Percentiles rank a stretch among this genome's conserved stretches.
These are phyloP conservation scores for Chloroclystis v-ata DNA, from an alignment of 2,888 invertebrate species.

Conservation along the genomic window DNA sequence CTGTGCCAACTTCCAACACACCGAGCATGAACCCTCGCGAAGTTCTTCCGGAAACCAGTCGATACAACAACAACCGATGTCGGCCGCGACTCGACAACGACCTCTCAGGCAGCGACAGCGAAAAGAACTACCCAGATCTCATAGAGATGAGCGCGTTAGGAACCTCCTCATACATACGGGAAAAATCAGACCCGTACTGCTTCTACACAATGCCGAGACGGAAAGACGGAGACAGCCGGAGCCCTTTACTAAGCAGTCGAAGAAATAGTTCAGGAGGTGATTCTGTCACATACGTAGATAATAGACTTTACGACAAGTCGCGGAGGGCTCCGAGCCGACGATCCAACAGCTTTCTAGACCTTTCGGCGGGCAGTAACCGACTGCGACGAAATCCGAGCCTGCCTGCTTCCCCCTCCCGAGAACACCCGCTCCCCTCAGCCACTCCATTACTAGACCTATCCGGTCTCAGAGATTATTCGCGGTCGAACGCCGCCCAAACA, in stretches of 20 bases:
- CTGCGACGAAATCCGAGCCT: constrained; percentile 77
- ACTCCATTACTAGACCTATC: constrained; percentile 81
- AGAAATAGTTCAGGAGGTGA: constrained; percentile 85
- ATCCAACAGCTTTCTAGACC: constrained; percentile 84
- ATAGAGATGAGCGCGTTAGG: constrained; percentile 74
- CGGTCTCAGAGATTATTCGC: constrained; percentile 72
- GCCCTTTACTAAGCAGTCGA: constrained; percentile 84
- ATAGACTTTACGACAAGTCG: constrained; percentile 53
- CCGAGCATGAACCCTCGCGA: constrained; percentile 62
- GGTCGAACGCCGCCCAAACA: constrained; percentile 61
- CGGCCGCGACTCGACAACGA: constrained; percentile 70
- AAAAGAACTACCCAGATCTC: constrained; percentile 77
- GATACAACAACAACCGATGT: constrained; percentile 62
- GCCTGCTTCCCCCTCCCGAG: constrained; percentile 81
- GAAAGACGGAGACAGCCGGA: constrained; percentile 83
- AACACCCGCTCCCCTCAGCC: constrained; percentile 69
- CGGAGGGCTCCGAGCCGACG: constrained; percentile 68
- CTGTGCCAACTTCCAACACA: constrained; percentile 78
- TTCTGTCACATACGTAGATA: constrained; percentile 69
- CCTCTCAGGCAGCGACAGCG: constrained; percentile 70
- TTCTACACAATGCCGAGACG: constrained; percentile 83
- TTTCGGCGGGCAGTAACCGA: constrained; percentile 72
- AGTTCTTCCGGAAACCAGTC: constrained; percentile 56
- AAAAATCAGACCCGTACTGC: constrained; percentile 68
- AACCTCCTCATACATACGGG: constrained; percentile 59